These are phyloP conservation scores for Andrena bicolor DNA, from an alignment of 2,888 invertebrate species.

Conservation along the genomic window DNA sequence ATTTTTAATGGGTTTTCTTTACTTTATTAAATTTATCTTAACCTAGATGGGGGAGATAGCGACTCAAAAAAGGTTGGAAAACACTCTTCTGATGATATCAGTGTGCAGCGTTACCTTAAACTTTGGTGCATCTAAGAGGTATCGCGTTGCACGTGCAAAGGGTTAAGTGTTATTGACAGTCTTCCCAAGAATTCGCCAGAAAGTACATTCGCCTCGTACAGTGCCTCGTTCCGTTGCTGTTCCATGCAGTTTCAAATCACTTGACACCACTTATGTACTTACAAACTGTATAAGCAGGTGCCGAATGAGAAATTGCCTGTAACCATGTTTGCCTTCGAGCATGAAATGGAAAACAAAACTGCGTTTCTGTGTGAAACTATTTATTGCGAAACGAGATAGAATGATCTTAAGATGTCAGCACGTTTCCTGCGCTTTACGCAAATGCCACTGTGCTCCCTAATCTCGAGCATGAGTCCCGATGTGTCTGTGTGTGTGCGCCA, in stretches of 20 bases:
- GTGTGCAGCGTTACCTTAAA: no score
- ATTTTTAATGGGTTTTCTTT: no score
- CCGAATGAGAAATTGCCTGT: neutral
- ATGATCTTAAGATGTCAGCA: neutral
- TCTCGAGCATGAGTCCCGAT: neutral
- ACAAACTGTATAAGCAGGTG: neutral
- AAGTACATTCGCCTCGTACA: slow-evolving; percentile 32
- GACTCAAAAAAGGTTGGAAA: neutral
- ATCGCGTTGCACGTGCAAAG: no score
- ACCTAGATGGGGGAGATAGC: slow-evolving; percentile 11
- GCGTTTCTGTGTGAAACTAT: neutral
- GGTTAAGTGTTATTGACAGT: no score
- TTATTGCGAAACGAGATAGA: slow-evolving; percentile 23
- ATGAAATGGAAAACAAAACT: neutral
- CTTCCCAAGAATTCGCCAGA: slow-evolving; percentile 34
- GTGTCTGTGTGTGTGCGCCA: neutral
- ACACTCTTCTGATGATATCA: no score
- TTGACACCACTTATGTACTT: neutral
- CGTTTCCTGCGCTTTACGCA: neutral
- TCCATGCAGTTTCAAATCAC: neutral
- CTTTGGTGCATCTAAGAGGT: no score
- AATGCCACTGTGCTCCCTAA: neutral
- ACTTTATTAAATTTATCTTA: no score
- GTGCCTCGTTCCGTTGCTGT: neutral
- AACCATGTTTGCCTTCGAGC: neutral